A percentile compares a stretch with the other conserved stretches of the same genome.
Evolutionary conservation across 2,113 vertebrate genomes (phyloP).

Genomic region (Hypanus sabinus): DNA sequence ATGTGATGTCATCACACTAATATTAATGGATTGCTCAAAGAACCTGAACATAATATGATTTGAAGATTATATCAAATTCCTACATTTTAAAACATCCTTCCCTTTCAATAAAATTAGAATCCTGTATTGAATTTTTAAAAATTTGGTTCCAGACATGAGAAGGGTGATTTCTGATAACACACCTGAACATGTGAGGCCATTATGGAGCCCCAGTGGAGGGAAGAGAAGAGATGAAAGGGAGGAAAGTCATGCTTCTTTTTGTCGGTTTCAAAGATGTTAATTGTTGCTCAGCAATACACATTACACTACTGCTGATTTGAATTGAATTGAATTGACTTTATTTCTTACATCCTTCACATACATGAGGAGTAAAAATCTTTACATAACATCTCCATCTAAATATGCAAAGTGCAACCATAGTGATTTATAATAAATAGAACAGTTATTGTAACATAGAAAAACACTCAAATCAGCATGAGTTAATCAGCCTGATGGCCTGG

Average conservation of each 20-base stretch:
- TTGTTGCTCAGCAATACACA: not conserved
- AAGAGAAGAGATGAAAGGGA: not conserved
- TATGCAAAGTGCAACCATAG: too few relatives aligned
- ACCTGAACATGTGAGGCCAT: not conserved
- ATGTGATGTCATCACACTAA: too few relatives aligned
- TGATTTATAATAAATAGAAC: too few relatives aligned
- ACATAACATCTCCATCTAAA: too few relatives aligned
- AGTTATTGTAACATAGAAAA: too few relatives aligned
- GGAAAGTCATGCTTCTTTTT: not conserved
- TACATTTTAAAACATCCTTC: not conserved
- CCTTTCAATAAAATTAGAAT: not conserved
- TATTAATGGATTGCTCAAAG: not conserved
- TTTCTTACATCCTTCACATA: too few relatives aligned
- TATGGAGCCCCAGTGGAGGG: not conserved
- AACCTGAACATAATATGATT: not conserved
- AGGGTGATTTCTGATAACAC: not conserved
- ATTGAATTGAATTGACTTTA: too few relatives aligned
- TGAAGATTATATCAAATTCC: not conserved
- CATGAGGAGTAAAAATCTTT: too few relatives aligned
- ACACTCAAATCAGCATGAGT: too few relatives aligned
- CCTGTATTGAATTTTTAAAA: not conserved
- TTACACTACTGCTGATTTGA: not conserved
- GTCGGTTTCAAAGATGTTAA: not conserved
- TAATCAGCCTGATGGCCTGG: too few relatives aligned
- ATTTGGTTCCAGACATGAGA: not conserved